Conservation (phyloP, 2,888 invertebrate species). For the Nematopogon swammerdamellus region DNA sequence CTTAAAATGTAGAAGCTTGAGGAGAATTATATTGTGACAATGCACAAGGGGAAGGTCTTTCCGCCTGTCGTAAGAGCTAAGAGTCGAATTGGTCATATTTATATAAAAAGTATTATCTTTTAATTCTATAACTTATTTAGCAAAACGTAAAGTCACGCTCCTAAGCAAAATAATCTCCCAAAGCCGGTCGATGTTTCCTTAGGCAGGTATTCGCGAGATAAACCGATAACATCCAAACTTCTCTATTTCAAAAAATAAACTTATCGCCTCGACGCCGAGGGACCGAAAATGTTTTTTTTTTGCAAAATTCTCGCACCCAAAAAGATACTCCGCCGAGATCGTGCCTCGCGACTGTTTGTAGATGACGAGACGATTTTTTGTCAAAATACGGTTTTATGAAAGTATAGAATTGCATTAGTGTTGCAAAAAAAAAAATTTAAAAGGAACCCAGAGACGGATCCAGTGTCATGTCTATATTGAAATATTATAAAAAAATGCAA, state of each 20-base stretch:
- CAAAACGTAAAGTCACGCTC: not conserved
- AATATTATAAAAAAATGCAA: too few relatives aligned
- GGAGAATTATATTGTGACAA: too few relatives aligned
- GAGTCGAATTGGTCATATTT: too few relatives aligned
- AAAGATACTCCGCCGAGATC: not conserved
- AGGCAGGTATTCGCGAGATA: not conserved
- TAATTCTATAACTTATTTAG: too few relatives aligned
- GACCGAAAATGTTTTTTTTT: not conserved
- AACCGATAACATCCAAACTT: slow-evolving; percentile 10
- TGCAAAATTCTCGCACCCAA: not conserved
- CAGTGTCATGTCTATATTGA: too few relatives aligned
- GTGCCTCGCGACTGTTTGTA: not conserved
- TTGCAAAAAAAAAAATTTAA: not conserved
- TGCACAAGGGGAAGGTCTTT: too few relatives aligned
- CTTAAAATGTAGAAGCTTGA: too few relatives aligned
- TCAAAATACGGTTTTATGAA: not conserved
- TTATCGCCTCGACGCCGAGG: slow-evolving; percentile 28
- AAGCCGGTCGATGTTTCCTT: not conserved
- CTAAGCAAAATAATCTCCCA: not conserved
- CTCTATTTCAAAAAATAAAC: slow-evolving; percentile 47
- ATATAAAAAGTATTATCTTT: too few relatives aligned
- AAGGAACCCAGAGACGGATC: too few relatives aligned
- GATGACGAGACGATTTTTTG: not conserved
- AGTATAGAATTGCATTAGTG: not conserved
- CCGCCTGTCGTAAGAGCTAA: too few relatives aligned